Conservation (phyloP, 2,888 invertebrate genomes). For the Drosophila imparisetae region DNA sequence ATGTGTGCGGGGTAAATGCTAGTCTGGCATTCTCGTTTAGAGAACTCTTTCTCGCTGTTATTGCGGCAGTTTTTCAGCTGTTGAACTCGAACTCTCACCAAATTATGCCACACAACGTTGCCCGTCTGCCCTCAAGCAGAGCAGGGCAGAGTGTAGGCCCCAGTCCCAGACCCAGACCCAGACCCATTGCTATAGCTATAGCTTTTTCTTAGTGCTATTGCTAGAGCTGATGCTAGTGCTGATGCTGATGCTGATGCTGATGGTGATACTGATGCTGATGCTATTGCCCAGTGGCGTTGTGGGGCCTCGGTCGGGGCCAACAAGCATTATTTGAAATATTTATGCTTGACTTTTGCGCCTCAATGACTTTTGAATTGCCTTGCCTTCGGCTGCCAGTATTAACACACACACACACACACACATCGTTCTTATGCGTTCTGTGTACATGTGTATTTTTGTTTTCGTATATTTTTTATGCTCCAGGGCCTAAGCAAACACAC, state of each 20-base stretch:
- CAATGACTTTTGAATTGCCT: constrained; percentile 81
- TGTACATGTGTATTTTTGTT: constrained; percentile 23
- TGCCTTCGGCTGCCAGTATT: constrained; percentile 76
- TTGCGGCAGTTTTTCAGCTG: constrained; percentile 71
- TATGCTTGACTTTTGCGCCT: constrained; percentile 82
- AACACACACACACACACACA: constrained; percentile 35
- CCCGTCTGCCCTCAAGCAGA: constrained; percentile 23
- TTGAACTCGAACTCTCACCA: constrained; percentile 81
- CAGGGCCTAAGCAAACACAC: constrained; percentile 50
- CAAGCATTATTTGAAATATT: constrained; percentile 80
- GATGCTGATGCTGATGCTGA: not conserved
- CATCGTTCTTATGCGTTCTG: constrained; percentile 45
- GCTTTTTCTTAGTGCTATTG: not conserved
- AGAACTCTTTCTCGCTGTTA: constrained; percentile 19
- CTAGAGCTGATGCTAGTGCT: constrained; percentile 18
- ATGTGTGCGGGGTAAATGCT: not conserved
- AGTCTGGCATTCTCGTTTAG: not conserved
- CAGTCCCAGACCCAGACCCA: constrained; percentile 53
- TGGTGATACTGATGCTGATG: not conserved
- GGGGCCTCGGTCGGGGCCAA: constrained; percentile 64
- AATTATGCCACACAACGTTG: constrained; percentile 78
- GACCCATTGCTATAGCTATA: constrained; percentile 30
- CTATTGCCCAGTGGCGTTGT: constrained; percentile 61
- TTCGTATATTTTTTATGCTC: constrained; percentile 42
- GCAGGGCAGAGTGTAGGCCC: constrained; percentile 13